Evolutionary conservation across 2,113 vertebrate species (phyloP).

Genomic region (Cottus gobio): DNA sequence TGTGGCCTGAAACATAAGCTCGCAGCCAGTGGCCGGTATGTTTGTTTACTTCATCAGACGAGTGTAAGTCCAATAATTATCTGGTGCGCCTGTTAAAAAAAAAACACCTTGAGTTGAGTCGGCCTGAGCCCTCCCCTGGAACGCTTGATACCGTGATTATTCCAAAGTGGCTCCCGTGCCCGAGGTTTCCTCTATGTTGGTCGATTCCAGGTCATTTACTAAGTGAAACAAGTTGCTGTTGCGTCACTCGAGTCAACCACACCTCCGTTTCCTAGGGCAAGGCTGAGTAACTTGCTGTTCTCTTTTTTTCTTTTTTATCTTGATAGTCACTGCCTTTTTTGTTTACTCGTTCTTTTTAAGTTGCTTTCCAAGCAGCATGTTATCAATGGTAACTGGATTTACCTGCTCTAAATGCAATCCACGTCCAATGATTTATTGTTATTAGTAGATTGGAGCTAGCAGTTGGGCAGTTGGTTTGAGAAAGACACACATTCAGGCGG

Average conservation of each 20-base stretch:
- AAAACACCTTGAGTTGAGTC: slow-evolving; percentile 6
- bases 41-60: slow-evolving; percentile 45
- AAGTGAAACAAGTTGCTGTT: neutral
- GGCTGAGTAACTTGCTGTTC: neutral
- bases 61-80: slow-evolving; percentile 32
- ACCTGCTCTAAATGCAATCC: slow-evolving; percentile 19
- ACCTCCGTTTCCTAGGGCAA: neutral
- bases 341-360: neutral
- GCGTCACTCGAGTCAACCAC: neutral
- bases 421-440: slow-evolving; percentile 28
- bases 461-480: slow-evolving; percentile 39
- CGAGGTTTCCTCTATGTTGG: neutral
- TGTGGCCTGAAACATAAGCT: slow-evolving; percentile 1
- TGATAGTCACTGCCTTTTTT: neutral
- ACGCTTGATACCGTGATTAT: neutral
- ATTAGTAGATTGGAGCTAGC: too few relatives aligned
- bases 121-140: neutral
- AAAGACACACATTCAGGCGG: slow-evolving; percentile 30
- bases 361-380: neutral
- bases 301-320: neutral
- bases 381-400: slow-evolving; percentile 26
- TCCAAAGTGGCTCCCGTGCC: neutral
- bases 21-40: slow-evolving; percentile 24
- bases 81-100: slow-evolving; percentile 27
- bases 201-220: slow-evolving; percentile 9